Conservation (phyloP, 2,797 vertebrate genomes). For the Acipenser transmontanus region DNA sequence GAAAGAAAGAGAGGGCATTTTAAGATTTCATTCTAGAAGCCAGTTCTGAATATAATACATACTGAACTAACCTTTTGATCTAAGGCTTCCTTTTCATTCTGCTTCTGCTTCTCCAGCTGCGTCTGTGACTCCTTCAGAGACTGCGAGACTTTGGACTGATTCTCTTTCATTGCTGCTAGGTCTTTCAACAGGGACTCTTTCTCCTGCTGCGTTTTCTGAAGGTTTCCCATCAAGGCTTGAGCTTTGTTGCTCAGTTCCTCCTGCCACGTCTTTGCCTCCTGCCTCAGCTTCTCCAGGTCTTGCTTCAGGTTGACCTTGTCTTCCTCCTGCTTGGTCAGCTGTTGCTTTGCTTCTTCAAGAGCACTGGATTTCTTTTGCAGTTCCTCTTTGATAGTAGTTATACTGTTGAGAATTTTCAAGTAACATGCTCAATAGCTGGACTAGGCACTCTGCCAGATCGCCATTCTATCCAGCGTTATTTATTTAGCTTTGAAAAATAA, state of each 20-base stretch:
- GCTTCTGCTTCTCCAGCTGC: constrained; percentile 77
- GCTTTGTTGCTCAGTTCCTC: constrained; percentile 65
- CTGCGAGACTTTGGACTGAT: constrained; percentile 62
- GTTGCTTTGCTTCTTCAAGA: constrained; percentile 62
- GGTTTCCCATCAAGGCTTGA: constrained; percentile 52
- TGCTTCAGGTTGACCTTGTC: constrained; percentile 63
- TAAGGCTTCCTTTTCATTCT: constrained; percentile 61
- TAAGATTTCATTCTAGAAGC: no score
- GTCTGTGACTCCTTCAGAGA: constrained; percentile 69
- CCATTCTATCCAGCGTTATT: no score
- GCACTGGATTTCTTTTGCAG: constrained; percentile 71
- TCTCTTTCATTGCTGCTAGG: constrained; percentile 62
- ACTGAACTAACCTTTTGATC: constrained; percentile 70
- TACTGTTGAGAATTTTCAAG: constrained; percentile 22
- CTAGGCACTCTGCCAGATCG: no score
- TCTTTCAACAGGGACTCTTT: constrained; percentile 69
- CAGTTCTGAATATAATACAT: background rate
- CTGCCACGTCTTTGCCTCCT: constrained; percentile 60
- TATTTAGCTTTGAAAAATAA: no score
- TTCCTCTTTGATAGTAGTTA: constrained; percentile 62
- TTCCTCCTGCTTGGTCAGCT: constrained; percentile 62
- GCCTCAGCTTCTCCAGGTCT: constrained; percentile 64
- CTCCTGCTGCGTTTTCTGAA: constrained; percentile 66
- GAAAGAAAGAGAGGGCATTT: no score
- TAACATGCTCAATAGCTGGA: constrained; percentile 12